Evolutionary conservation across 37 sponge, comb jelly and placozoan genomes (phyloP), one percentile per base, ranked within the genome.

Genomic region (Cladorhizidae sp.): DNA sequence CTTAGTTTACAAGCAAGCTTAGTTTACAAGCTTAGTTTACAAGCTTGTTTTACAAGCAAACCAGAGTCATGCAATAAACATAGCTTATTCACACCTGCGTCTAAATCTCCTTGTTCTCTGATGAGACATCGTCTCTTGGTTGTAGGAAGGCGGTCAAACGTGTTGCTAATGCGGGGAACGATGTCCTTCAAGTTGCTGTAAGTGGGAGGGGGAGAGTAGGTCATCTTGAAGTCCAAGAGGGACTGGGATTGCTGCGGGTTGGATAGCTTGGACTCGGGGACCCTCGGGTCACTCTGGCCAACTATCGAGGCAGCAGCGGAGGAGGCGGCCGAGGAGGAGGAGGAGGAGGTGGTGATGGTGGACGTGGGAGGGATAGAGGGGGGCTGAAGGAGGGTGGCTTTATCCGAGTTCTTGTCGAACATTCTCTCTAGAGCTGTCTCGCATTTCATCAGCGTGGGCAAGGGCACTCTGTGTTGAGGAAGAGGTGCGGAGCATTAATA

Each of bases 151-250:
- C 87, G 23, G 0, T 80, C 76, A 7, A 58, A 21, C 5, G 87
- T 81, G 57, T 74, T 37, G 32, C 80, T 65, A 21, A 63, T 35
- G n/a, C 54, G 33, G 8, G 67, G 76, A 42, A 87, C 39, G 57
- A 76, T 76, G 6, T 75, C 81, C 18, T 40, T 33, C 8, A 87
- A 70, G 62, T 51, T 69, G 1, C 37, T 57, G 69, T 31, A 74
- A 22, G 75, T 75, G 41, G 87, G 77, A 5, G 82, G 74, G 2
- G 87, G 87, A 32, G 87, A 87, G 12, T 67, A 70, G 32, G 74
- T 52, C 70, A 74, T 87, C 54, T 87, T 87, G 73, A 81, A 81
- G 28, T 80, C 87, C 14, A 81, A 57, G 14, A 87, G 87, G 32
- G 81, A 80, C 59, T 65, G 67, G 1, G 87, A 80, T n/a, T 75